Evolutionary conservation across 2,888 invertebrate species (phyloP), one percentile per base, ranked within the genome.

Genomic region (Protophormia terraenovae): DNA sequence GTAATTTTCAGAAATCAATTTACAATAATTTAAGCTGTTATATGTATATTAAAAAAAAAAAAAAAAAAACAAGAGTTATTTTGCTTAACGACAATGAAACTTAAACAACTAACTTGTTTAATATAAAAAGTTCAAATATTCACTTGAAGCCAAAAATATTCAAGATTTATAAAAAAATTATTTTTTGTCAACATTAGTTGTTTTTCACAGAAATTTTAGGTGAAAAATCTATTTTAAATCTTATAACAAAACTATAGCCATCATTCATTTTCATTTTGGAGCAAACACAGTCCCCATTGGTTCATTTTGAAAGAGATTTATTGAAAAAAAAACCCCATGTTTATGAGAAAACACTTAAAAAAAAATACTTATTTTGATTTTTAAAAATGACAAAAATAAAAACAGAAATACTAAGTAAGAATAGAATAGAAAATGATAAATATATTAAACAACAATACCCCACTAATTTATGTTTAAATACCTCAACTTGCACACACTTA

Each of bases 401-500:
- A 71, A 64, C 35, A 69, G 14, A 45, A 62, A 67, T 41, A 66
- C 27, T 16, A 22, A 45, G 38, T 35, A 2, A 62, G 16, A 22
- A 45, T n/a, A 32, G 24, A 66, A 53, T 16, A 45, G 32, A 27
- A 14, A 41, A 45, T 32, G 50, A 64, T 29, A 71, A 82, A 83
- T 71, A 69, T 73, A 35, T 75, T 73, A 69, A 32, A 55, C 47
- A 75, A 71, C 69, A 79, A 84, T 64, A 62, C 24, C 67, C 77
- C 84, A 85, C 73, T 80, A 76, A 84, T 80, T 84, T 80, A 77
- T 81, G 77, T 81, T 78, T 64, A 80, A 84, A 76, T 84, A 80
- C 66, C 79, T 64, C 71, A 75, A 80, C 69, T 75, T 77, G 47
- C 35, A 83, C 62, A 53, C 90, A 90, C 90, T 91, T 91, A 91